A percentile compares a stretch with the other conserved stretches of the same genome.
Conservation (phyloP, 1,140 invertebrate species). For the Latrodectus geometricus region DNA sequence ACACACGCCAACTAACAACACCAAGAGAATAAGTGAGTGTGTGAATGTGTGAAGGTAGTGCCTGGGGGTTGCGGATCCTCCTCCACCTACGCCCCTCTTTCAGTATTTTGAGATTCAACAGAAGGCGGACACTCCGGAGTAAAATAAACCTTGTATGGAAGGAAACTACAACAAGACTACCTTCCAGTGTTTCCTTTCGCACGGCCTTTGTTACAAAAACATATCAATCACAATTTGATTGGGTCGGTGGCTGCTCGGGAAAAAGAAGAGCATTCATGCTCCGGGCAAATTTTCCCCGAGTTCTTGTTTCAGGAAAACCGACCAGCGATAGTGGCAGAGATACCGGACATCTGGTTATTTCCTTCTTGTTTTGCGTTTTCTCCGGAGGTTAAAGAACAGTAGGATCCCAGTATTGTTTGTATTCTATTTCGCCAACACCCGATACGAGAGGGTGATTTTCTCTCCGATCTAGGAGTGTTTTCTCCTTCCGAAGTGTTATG, state of each 20-base stretch:
- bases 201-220: conserved; percentile 61
- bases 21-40: conserved; percentile 3
- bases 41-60: background rate
- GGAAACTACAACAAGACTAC: background rate
- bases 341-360: conserved; percentile 40
- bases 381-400: background rate
- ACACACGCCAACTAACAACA: conserved; percentile 1
- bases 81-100: background rate
- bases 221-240: conserved; percentile 62
- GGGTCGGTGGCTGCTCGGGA: conserved; percentile 8
- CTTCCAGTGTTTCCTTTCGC: conserved; percentile 48
- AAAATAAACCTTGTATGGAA: conserved; percentile 56
- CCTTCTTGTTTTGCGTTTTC: background rate
- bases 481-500: background rate
- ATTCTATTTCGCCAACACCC: conserved; percentile 24
- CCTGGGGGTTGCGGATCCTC: conserved; percentile 1
- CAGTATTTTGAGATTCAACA: conserved; percentile 62
- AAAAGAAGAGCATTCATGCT: conserved; percentile 24
- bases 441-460: background rate
- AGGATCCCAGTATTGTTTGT: conserved; percentile 33
- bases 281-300: background rate
- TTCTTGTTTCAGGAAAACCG: conserved; percentile 21
- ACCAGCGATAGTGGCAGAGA: background rate
- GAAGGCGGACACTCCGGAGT: conserved; percentile 36
- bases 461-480: background rate